A percentile compares a stretch with the other conserved stretches of the same genome.
phyloP scores from a whole-genome alignment of 2,113 vertebrate species.

The Anarrhichthys ocellatus region DNA sequence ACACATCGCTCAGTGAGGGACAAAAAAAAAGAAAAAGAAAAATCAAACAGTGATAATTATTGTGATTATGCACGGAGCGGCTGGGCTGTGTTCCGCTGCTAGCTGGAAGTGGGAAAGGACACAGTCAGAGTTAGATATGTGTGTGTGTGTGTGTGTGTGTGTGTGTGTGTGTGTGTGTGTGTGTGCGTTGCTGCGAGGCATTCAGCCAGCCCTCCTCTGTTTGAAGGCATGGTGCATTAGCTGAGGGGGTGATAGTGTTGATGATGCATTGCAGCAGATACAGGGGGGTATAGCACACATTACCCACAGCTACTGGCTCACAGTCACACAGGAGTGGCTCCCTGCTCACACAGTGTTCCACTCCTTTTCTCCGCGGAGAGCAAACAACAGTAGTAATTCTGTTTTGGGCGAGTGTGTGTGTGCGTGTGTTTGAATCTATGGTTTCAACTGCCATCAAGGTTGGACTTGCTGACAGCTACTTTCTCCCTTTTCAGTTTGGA shows the following conservation, averaged over 20 bases:
- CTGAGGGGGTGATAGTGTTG: slow-evolving; percentile 39
- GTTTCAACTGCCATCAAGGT: neutral
- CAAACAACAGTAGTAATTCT: slow-evolving; percentile 7
- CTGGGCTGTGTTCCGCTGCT: slow-evolving; percentile 19
- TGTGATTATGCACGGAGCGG: slow-evolving; percentile 51
- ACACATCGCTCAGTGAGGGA: slow-evolving; percentile 25
- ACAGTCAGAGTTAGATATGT: neutral
- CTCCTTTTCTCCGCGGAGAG: slow-evolving; percentile 29
- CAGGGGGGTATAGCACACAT: slow-evolving; percentile 21
- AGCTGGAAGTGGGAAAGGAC: slow-evolving; percentile 26
- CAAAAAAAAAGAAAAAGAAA: neutral
- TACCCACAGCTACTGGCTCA: slow-evolving; percentile 41
- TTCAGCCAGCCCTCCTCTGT: slow-evolving; percentile 18
- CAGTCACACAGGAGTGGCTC: slow-evolving; percentile 35
- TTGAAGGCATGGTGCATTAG: slow-evolving; percentile 35
- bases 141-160: slow-evolving; percentile 12
- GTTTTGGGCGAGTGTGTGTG: neutral
- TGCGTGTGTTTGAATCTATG: neutral
- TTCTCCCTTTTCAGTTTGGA: neutral
- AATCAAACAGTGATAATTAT: slow-evolving; percentile 57
- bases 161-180: slow-evolving; percentile 7
- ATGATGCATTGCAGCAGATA: slow-evolving; percentile 58
- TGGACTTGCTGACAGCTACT: slow-evolving; percentile 13
- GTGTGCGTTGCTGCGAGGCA: slow-evolving; percentile 13
- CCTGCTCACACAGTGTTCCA: slow-evolving; percentile 26